Base-by-base conservation (phyloP, 2,888 invertebrate genomes). In the Drosophila mayaguana region DNA sequence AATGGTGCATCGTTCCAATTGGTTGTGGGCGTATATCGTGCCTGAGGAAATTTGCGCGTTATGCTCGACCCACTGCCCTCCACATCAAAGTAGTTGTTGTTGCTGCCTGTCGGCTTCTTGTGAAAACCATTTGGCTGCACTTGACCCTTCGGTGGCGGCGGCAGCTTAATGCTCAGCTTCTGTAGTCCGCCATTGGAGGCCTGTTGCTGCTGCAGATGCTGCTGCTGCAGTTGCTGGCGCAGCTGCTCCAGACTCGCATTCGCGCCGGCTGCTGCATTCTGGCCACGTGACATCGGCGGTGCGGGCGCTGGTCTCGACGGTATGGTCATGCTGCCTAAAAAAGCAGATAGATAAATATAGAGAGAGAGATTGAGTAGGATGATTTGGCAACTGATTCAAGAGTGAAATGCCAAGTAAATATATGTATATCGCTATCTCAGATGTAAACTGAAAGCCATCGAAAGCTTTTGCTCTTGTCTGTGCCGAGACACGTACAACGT, bases 221-320 rank as follows among this genome's bases (percentile, higher is more conserved):
- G 80, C 61, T 90, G 91, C 53, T 90, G 89, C 63, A 91, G 74
- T 66, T 91, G 91, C 42, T 82, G 69, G 38, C 92, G 92, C 71
- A 91, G 76, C 66, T 91, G 91, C 60, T 92, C 92, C 72, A 92
- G 72, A 76, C 89, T 91, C 18, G 91, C 92, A 78, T 92, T 92
- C 4, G 92, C 92, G 25, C 88, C 91, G 34, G 91, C 91, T 18
- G 90, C 91, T 34, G 91, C 90, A 72, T 66, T 88, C 63, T 90
- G 90, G 34, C 81, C 89, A 45, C 83, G 83, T 25, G 88, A 80
- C 25, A 82, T 85, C 40, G 93, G 93, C 64, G 93, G 93, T 28
- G 93, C 92, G 22, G 93, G 93, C 43, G 93, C 93, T 72, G 93
- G 93, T 65, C 93, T 86, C 51, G 93, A 91, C 71, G 93, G 93